Evolutionary conservation across 2,113 vertebrate genomes (phyloP).

Genomic region (Hyperoodon ampullatus): DNA sequence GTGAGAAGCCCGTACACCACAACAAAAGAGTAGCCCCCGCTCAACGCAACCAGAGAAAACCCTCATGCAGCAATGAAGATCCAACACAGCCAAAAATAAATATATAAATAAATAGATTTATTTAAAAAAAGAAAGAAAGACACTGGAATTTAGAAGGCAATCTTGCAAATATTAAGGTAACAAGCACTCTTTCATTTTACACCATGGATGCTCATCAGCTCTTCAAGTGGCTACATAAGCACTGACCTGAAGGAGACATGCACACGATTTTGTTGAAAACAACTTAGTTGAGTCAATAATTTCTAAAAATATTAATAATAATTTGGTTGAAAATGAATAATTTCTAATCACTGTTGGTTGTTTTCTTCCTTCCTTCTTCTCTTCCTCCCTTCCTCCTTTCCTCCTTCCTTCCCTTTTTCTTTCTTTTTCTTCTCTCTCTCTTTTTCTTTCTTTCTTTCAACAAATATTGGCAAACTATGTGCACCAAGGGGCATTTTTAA

Average conservation of each 20-base stretch:
- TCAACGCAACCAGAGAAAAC: no score
- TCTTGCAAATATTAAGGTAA: not conserved
- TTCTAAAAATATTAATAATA: not conserved
- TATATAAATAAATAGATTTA: no score
- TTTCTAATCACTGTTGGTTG: not conserved
- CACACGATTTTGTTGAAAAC: not conserved
- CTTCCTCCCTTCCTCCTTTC: no score
- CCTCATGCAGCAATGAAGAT: no score
- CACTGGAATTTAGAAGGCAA: not conserved
- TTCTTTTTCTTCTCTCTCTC: not conserved
- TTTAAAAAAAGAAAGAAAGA: not conserved
- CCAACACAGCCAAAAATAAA: no score
- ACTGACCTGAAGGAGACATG: fast-evolving
- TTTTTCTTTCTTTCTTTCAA: not conserved
- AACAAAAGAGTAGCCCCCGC: no score
- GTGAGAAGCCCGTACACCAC: fast-evolving
- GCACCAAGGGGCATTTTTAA: not conserved
- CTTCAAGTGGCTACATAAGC: not conserved
- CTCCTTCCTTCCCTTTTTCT: not conserved
- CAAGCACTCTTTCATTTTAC: not conserved
- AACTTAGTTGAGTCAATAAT: not conserved
- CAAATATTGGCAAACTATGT: not conserved
- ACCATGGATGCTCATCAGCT: not conserved
- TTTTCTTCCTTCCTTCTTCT: not conserved
- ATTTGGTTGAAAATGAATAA: conserved; percentile 1